Percentiles rank a stretch among this genome's conserved stretches.
phyloP scores from a whole-genome alignment of 1,140 invertebrate species.

The Drosophila athabasca region DNA sequence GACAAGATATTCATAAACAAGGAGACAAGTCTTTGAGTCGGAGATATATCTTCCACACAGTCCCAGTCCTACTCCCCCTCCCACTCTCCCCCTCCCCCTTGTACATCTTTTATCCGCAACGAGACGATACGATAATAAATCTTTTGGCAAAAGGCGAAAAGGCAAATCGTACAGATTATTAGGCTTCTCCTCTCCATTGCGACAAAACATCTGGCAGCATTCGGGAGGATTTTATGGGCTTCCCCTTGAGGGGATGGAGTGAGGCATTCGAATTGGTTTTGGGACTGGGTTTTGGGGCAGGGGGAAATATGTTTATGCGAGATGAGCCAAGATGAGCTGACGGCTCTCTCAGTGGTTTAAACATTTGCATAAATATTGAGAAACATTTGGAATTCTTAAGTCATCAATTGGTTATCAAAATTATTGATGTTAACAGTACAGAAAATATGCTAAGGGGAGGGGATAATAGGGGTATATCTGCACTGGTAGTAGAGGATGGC shows the following conservation, averaged over 20 bases:
- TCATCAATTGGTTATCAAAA: slow-evolving; percentile 20
- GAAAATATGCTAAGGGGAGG: no score
- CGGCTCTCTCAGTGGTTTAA: slow-evolving; percentile 34
- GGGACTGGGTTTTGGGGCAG: not conserved
- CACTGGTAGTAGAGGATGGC: no score
- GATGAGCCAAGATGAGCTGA: slow-evolving; percentile 30
- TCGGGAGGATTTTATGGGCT: slow-evolving; percentile 38
- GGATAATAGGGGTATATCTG: no score
- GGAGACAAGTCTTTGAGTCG: slow-evolving; percentile 45
- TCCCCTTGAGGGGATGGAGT: not conserved
- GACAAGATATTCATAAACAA: slow-evolving; percentile 62
- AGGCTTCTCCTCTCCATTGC: slow-evolving; percentile 51
- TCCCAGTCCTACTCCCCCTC: not conserved
- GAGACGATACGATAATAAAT: slow-evolving; percentile 75
- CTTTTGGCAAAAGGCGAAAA: slow-evolving; percentile 66
- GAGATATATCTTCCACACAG: slow-evolving; percentile 39
- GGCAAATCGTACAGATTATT: slow-evolving; percentile 78
- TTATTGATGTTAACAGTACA: not conserved
- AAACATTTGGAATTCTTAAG: slow-evolving; percentile 33
- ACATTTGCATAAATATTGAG: slow-evolving; percentile 47
- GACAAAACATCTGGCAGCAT: slow-evolving; percentile 63
- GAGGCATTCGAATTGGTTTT: not conserved
- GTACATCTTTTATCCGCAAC: slow-evolving; percentile 78
- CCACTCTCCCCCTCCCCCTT: slow-evolving; percentile 19
- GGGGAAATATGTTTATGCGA: slow-evolving; percentile 46